Base-by-base conservation (phyloP, 1,140 invertebrate genomes). In the Drosophila murphyi region DNA sequence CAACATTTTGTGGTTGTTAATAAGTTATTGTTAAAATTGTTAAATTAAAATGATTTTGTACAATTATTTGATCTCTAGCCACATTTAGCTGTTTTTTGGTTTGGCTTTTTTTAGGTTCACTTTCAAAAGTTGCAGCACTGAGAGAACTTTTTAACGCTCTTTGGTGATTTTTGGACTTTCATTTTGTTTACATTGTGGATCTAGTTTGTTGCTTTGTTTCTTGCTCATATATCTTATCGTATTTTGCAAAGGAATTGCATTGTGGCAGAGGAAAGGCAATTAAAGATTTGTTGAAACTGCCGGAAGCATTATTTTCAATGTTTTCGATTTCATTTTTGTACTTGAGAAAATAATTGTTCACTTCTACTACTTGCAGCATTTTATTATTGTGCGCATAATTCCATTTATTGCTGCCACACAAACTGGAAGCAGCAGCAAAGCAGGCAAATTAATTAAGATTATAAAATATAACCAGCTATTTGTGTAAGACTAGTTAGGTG, bases 341-440 rank as follows among this genome's bases (percentile, higher is more conserved):
- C 34, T 41, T 41, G n/a, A 35, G 43, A 7, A 41, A 12, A 59
- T 52, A 47, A 20, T 59, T 43, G 60, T 65, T 51, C 1, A 47
- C 28, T 7, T 59, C 4, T 60, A 12, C 39, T 43, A 72, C 43
- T 80, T 83, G 2, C 85, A 88, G 83, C 83, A 88, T 88, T 88
- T 88, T 89, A 88, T 59, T 89, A 63, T 74, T 74, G 65, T 82
- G 75, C 78, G 80, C 77, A 56, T 71, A 88, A 87, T 88, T 88
- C 83, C 83, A 86, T 82, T 81, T 86, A 68, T 39, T 61, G 41
- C 64, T 61, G 69, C 39, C 34, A 55, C 32, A 55, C 50, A 62
- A 62, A 31, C 4, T 31, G 48, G 8, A 10, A 59, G 48, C 32
- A 62, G 54, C 35, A 32, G 51, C 31, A 35, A 71, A 80, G 72